phyloP scores from a whole-genome alignment of 2,797 vertebrate species.

The Clarias laeviceps region DNA sequence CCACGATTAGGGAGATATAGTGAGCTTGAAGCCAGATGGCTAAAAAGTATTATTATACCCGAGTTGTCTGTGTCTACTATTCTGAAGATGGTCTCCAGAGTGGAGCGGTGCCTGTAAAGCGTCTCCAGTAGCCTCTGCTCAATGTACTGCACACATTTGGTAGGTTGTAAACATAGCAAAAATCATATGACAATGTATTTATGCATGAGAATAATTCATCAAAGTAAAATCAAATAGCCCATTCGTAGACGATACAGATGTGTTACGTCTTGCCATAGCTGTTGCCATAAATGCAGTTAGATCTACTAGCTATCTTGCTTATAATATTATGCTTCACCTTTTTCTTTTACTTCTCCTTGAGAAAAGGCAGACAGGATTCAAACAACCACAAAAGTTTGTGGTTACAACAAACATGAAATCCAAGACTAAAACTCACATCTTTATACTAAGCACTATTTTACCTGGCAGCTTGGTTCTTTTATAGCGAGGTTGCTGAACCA shows the following conservation, averaged over 20 bases:
- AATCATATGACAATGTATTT: slow-evolving; percentile 20
- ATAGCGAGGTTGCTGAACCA: slow-evolving; percentile 87
- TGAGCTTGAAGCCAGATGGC: not conserved
- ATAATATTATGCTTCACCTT: not conserved
- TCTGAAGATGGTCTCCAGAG: slow-evolving; percentile 93
- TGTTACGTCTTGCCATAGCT: slow-evolving; percentile 14
- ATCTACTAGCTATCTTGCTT: not conserved
- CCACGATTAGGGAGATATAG: no score
- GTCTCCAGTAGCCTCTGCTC: slow-evolving; percentile 88
- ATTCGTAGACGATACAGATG: slow-evolving; percentile 16
- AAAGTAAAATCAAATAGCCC: not conserved
- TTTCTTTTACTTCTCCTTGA: not conserved
- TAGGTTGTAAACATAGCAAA: not conserved
- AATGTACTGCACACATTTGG: slow-evolving; percentile 66
- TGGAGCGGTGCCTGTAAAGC: slow-evolving; percentile 89
- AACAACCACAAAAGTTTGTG: not conserved
- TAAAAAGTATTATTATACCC: slow-evolving; percentile 72
- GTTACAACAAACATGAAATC: not conserved
- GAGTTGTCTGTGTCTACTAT: slow-evolving; percentile 94
- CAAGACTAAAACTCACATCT: not conserved
- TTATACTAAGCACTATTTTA: slow-evolving; percentile 55
- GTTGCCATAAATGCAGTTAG: not conserved
- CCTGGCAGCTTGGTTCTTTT: slow-evolving; percentile 79
- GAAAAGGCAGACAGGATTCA: not conserved
- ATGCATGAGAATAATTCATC: not conserved